Conservation (phyloP, 2,797 vertebrate genomes). For the Hyperoplus immaculatus region DNA sequence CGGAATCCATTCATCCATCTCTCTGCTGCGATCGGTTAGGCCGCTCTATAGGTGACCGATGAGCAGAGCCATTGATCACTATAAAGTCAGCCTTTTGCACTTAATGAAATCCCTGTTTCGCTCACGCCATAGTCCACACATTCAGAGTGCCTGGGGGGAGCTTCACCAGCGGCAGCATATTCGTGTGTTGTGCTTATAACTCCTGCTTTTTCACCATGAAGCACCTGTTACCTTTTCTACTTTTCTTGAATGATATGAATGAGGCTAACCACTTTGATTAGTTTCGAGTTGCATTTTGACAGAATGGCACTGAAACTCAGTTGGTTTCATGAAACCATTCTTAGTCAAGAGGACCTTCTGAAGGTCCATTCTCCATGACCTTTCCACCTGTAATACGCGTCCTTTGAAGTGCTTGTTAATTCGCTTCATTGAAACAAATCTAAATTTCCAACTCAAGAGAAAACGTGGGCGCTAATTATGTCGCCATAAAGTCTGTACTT, state of each 20-base stretch:
- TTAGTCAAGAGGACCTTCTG: conserved; percentile 1
- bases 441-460: conserved; percentile 37
- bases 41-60: conserved; percentile 61
- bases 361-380: conserved; percentile 6
- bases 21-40: conserved; percentile 44
- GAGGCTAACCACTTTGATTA: conserved; percentile 21
- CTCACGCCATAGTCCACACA: conserved; percentile 20
- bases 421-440: conserved; percentile 16
- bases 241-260: conserved; percentile 27
- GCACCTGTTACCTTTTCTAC: conserved; percentile 35
- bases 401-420: background rate
- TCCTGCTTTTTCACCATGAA: conserved; percentile 27
- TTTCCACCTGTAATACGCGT: background rate
- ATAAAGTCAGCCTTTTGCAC: conserved; percentile 63
- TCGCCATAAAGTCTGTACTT: conserved; percentile 25
- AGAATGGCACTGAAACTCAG: background rate
- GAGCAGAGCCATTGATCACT: conserved; percentile 57
- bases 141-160: conserved; percentile 30
- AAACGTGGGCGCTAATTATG: conserved; percentile 30
- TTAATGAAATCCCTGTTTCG: conserved; percentile 61
- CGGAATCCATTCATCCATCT: conserved; percentile 53
- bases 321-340: background rate
- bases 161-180: conserved; percentile 27
- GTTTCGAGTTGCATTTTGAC: conserved; percentile 1
- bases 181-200: conserved; percentile 23